phyloP scores from a whole-genome alignment of 1,140 invertebrate species.

The Drosophila miranda region DNA sequence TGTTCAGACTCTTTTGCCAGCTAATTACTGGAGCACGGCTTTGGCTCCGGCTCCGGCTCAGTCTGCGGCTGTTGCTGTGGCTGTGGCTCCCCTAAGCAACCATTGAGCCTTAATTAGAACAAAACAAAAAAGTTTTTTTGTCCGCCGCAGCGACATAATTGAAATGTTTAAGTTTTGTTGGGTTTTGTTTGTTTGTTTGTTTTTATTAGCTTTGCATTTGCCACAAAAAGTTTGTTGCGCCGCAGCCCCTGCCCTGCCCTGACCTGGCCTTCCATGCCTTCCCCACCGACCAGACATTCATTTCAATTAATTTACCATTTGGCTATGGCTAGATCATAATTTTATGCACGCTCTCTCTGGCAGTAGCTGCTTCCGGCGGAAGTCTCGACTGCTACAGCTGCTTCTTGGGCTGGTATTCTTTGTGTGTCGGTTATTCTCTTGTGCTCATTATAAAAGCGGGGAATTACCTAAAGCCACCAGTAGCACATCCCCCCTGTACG shows the following conservation, averaged over 20 bases:
- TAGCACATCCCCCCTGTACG: neutral
- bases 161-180: slow-evolving; percentile 71
- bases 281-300: slow-evolving; percentile 30
- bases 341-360: slow-evolving; percentile 38
- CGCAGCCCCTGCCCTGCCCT: too few relatives aligned
- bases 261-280: too few relatives aligned
- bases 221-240: slow-evolving; percentile 26
- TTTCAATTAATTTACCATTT: slow-evolving; percentile 74
- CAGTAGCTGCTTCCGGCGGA: neutral
- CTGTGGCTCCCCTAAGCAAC: slow-evolving; percentile 3
- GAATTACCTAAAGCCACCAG: slow-evolving; percentile 51
- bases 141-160: slow-evolving; percentile 65
- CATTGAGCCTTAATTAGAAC: slow-evolving; percentile 68
- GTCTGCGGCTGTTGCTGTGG: too few relatives aligned
- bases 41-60: too few relatives aligned
- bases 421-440: slow-evolving; percentile 42
- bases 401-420: slow-evolving; percentile 26
- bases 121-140: slow-evolving; percentile 50
- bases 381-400: too few relatives aligned
- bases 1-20: slow-evolving; percentile 50
- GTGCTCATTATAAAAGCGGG: slow-evolving; percentile 64
- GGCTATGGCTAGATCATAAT: slow-evolving; percentile 52
- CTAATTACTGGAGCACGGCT: slow-evolving; percentile 60
- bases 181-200: slow-evolving; percentile 28
- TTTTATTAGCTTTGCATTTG: slow-evolving; percentile 14